Conservation (phyloP, 1,140 invertebrate genomes). For the Rhizoglyphus robini region DNA sequence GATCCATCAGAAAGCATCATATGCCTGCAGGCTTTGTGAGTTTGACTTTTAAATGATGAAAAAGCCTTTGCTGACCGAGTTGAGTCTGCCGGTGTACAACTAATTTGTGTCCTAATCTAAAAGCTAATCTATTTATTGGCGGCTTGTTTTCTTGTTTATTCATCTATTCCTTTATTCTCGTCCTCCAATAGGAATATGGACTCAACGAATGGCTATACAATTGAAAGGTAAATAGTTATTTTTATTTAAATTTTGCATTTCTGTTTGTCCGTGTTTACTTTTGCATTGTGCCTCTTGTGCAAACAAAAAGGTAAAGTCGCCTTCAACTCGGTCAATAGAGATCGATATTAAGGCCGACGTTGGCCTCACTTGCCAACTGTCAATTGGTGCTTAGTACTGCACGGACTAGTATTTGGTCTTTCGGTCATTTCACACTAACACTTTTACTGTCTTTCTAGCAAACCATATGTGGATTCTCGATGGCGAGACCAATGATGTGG, state of each 20-base stretch:
- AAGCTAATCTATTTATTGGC: not conserved
- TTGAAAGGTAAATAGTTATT: constrained; percentile 18
- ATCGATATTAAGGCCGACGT: too few species aligned
- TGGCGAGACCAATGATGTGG: constrained; percentile 45
- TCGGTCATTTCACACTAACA: too few species aligned
- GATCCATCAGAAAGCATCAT: too few species aligned
- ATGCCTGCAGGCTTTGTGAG: too few species aligned
- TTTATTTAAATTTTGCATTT: not conserved
- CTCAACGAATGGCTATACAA: constrained; percentile 66
- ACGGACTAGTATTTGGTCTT: constrained; percentile 18
- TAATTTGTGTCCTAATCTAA: not conserved
- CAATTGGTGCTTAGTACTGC: constrained; percentile 25
- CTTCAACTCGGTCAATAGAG: not conserved
- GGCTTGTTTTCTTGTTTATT: not conserved
- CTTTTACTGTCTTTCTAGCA: too few species aligned
- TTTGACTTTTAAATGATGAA: not conserved
- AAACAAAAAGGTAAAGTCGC: too few species aligned
- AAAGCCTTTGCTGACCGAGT: too few species aligned
- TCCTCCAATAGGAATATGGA: constrained; percentile 67
- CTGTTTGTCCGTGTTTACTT: too few species aligned
- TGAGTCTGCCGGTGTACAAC: not conserved
- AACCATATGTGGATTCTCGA: constrained; percentile 24
- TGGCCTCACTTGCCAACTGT: too few species aligned
- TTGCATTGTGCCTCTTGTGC: too few species aligned
- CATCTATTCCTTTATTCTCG: not conserved